Evolutionary conservation across 2,888 invertebrate species (phyloP), one percentile per base, ranked within the genome.

Genomic region (Protonemura montana): DNA sequence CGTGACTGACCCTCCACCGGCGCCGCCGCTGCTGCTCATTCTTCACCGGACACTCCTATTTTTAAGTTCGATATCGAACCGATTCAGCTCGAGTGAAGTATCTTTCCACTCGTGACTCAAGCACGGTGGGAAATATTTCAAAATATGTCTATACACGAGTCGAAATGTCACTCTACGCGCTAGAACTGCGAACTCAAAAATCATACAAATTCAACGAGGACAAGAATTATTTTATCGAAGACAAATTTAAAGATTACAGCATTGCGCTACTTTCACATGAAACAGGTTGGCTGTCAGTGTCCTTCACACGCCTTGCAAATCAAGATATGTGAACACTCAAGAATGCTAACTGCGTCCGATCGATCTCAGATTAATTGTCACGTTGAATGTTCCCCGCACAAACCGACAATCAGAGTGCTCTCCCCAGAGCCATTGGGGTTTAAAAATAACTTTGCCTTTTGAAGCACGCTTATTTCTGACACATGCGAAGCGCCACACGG

Each of bases 91-190:
- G 59, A 35, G 35, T 35, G 35, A 59, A 59, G 59, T 59, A 59
- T 7, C 13, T 10, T 59, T 1, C 59, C 21, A 59, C 59, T 59
- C 13, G 59, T 21, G 59, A 2, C 3, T 59, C 59, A 3, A 59
- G 59, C 59, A 59, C 59, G 3, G 59, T 59, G 59, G 59, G 59
- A 59, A 59, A 59, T 59, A 59, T 59, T 59, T 59, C 59, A 59
- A 59, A 59, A 21, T 21, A 59, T 21, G 13, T 59, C 59, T 10
- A 59, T 21, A 59, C 21, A n/a, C n/a, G n/a, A n/a, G n/a, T n/a
- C n/a, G 16, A 10, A 59, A 59, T 59, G 21, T 21, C 59, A 59
- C 21, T 16, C 21, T 21, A 21, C 59, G 7, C 59, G 59, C 16
- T 59, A 21, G 7, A 1, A 7, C 59, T 59, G 7, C 6, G 59